Evolutionary conservation across 2,113 vertebrate genomes (phyloP).

Genomic region (Mus pahari): DNA sequence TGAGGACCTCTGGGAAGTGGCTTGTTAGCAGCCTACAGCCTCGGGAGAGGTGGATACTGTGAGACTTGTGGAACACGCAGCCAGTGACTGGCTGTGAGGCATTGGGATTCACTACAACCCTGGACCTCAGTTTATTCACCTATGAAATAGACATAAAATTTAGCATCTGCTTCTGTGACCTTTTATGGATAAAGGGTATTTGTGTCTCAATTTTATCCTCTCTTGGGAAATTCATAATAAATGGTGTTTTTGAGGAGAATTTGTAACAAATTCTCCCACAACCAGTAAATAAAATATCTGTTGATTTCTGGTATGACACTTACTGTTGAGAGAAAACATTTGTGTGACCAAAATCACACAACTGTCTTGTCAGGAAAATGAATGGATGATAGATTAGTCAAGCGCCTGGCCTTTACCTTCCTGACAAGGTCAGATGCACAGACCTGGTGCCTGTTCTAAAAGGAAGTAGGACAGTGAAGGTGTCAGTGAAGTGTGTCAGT

Average conservation of each 20-base stretch:
- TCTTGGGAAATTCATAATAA: not conserved
- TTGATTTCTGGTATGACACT: slow-evolving; percentile 26
- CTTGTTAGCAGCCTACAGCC: not conserved
- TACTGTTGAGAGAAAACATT: not conserved
- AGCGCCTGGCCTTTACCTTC: not conserved
- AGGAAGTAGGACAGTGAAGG: fast-evolving
- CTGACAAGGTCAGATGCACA: not conserved
- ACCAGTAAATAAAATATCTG: not conserved
- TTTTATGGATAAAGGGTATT: not conserved
- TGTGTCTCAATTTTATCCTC: not conserved
- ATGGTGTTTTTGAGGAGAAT: fast-evolving
- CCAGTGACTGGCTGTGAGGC: not conserved
- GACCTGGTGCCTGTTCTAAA: not conserved
- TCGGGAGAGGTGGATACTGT: not conserved
- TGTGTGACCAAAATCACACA: not conserved
- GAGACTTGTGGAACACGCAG: not conserved
- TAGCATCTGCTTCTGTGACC: not conserved
- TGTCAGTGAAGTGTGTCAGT: no score
- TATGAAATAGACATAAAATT: not conserved
- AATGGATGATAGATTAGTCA: not conserved
- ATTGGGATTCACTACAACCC: not conserved
- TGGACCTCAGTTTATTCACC: not conserved
- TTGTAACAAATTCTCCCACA: not conserved
- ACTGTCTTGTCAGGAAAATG: not conserved
- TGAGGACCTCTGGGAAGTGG: not conserved